Conservation (phyloP, 2,113 vertebrate genomes). For the Onychorhynchus coronatus region DNA sequence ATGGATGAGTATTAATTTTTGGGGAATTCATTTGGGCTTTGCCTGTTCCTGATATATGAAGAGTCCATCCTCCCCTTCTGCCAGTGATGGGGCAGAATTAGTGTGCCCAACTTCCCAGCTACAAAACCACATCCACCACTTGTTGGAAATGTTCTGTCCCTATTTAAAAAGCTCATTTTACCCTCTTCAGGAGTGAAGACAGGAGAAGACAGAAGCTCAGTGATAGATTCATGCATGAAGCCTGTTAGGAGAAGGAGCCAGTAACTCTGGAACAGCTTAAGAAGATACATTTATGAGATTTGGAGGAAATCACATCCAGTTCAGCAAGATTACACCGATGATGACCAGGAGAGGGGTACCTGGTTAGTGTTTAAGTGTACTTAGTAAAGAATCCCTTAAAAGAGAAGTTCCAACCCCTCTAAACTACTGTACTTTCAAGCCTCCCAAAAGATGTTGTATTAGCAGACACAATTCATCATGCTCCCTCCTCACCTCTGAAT, state of each 20-base stretch:
- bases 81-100: not conserved
- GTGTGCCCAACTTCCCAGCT: not conserved
- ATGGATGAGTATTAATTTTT: not conserved
- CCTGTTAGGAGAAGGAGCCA: not conserved
- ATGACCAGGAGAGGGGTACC: not conserved
- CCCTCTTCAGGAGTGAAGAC: not conserved
- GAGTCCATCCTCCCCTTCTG: not conserved
- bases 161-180: not conserved
- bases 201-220: not conserved
- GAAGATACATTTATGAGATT: not conserved
- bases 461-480: rapidly evolving
- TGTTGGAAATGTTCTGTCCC: not conserved
- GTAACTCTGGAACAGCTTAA: not conserved
- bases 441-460: not conserved
- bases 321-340: not conserved
- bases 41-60: not conserved
- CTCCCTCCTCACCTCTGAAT: not conserved
- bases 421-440: not conserved
- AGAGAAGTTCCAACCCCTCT: not conserved
- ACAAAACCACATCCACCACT: rapidly evolving
- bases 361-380: not conserved
- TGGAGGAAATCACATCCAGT: not conserved
- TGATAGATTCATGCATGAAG: not conserved
- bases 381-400: not conserved
- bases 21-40: not conserved